phyloP scores from a whole-genome alignment of 2,888 invertebrate genomes.

The Eupeodes luniger region DNA sequence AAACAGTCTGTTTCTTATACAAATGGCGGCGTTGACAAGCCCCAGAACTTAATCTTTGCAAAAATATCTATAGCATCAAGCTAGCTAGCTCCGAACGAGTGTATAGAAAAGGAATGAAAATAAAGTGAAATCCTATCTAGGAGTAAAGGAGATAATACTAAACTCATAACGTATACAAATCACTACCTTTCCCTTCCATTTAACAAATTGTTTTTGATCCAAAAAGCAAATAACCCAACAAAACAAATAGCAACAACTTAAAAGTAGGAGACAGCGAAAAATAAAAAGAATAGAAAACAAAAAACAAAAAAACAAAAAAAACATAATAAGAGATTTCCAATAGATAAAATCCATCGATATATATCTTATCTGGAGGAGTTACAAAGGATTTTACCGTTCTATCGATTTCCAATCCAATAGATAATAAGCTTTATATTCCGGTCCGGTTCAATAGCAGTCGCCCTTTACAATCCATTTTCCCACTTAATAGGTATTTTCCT shows the following conservation, averaged over 20 bases:
- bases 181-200: conserved; percentile 62
- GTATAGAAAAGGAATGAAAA: background rate
- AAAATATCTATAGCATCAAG: background rate
- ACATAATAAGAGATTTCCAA: conserved; percentile 61
- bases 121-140: background rate
- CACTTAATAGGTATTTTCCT: conserved; percentile 57
- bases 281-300: conserved; percentile 5
- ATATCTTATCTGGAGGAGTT: conserved; percentile 45
- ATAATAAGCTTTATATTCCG: conserved; percentile 69
- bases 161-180: conserved; percentile 61
- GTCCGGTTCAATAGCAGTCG: conserved; percentile 61
- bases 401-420: conserved; percentile 71
- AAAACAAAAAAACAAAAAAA: conserved; percentile 16
- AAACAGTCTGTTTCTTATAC: conserved; percentile 17
- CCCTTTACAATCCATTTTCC: conserved; percentile 36
- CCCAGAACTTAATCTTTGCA: conserved; percentile 42
- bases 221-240: conserved; percentile 28
- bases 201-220: conserved; percentile 58
- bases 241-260: conserved; percentile 22
- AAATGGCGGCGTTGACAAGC: conserved; percentile 29
- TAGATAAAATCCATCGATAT: conserved; percentile 63
- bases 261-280: conserved; percentile 4
- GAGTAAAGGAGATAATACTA: conserved; percentile 19
- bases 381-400: conserved; percentile 65
- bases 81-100: no score